Evolutionary conservation across 2,113 vertebrate genomes (phyloP).

Genomic region (Suricata suricatta): DNA sequence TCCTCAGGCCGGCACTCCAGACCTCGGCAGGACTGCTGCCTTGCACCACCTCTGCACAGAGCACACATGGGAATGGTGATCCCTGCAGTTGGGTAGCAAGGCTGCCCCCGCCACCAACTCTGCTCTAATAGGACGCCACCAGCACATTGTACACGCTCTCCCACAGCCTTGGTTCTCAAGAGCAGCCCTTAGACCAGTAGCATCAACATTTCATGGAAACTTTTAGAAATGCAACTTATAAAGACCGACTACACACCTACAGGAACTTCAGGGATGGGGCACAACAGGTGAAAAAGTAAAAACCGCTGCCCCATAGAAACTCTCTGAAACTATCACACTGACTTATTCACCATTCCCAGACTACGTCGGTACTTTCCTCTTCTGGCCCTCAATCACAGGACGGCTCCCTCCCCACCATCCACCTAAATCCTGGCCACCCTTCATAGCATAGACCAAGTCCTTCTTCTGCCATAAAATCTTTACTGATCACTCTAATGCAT

Average conservation of each 20-base stretch:
- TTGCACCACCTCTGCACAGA: too few relatives aligned
- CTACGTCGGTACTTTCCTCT: rapidly evolving
- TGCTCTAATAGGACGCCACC: not conserved
- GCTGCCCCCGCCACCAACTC: rapidly evolving
- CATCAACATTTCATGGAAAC: not conserved
- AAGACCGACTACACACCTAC: rapidly evolving
- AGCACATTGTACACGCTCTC: not conserved
- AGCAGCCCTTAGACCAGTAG: not conserved
- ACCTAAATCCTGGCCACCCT: not conserved
- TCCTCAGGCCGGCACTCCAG: not conserved
- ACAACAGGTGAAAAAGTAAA: not conserved
- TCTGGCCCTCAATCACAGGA: rapidly evolving
- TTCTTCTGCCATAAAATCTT: not conserved
- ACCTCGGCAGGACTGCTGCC: not conserved
- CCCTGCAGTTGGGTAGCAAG: rapidly evolving
- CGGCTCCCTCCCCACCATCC: not conserved
- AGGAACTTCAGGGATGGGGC: not conserved
- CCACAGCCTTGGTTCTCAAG: not conserved
- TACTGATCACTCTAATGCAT: not conserved
- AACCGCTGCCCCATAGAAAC: not conserved
- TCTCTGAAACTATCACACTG: not conserved
- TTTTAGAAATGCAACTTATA: not conserved
- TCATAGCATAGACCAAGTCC: not conserved
- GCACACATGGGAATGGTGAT: rapidly evolving
- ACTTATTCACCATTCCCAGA: not conserved